phyloP scores from a whole-genome alignment of 1,140 invertebrate species.

The Drosophila lini region DNA sequence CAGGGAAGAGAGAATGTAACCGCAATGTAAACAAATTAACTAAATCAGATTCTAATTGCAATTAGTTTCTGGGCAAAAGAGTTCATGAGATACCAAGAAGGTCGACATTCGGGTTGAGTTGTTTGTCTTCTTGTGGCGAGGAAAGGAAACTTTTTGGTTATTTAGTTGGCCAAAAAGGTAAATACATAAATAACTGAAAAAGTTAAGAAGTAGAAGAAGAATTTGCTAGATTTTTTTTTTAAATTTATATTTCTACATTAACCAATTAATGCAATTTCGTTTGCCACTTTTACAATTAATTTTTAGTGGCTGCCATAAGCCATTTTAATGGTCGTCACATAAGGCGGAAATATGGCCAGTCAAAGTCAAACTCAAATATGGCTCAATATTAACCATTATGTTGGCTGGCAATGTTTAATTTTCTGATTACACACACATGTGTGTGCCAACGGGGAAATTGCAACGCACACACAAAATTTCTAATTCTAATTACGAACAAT shows the following conservation, averaged over 20 bases:
- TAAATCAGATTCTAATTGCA: slow-evolving; percentile 76
- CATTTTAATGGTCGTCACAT: slow-evolving; percentile 63
- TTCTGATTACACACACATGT: slow-evolving; percentile 67
- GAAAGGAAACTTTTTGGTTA: slow-evolving; percentile 42
- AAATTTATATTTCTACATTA: neutral
- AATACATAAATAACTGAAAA: slow-evolving; percentile 62
- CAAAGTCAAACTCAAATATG: slow-evolving; percentile 51
- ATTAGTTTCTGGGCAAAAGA: slow-evolving; percentile 46
- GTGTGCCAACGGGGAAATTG: slow-evolving; percentile 47
- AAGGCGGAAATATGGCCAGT: slow-evolving; percentile 61
- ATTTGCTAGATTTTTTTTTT: neutral
- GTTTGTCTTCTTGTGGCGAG: slow-evolving; percentile 64
- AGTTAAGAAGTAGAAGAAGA: neutral
- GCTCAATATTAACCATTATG: slow-evolving; percentile 66
- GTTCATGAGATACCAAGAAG: slow-evolving; percentile 26
- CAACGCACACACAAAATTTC: slow-evolving; percentile 73
- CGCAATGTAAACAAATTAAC: slow-evolving; percentile 77
- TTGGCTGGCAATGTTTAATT: slow-evolving; percentile 64
- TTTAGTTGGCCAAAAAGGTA: slow-evolving; percentile 34
- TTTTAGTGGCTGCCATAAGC: slow-evolving; percentile 30
- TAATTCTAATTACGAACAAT: slow-evolving; percentile 79
- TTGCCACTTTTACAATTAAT: slow-evolving; percentile 44
- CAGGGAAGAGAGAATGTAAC: slow-evolving; percentile 21
- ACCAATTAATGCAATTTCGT: neutral
- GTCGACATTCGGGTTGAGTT: slow-evolving; percentile 22